Conservation (phyloP, 2,797 vertebrate genomes). For the Aulostomus chinensis region DNA sequence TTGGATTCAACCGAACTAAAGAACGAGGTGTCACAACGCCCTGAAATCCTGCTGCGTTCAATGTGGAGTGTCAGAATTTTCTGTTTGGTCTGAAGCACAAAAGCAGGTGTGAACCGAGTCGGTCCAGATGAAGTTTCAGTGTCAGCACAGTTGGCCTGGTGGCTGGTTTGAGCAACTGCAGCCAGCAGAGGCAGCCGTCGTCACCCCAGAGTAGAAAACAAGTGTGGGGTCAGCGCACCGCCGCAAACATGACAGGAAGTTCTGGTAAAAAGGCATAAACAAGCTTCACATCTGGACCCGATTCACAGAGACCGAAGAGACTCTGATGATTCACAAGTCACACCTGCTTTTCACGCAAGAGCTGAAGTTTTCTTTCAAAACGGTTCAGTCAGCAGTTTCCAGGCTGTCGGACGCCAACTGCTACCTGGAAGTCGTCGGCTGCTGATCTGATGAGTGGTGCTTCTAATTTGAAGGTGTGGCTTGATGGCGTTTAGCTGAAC, state of each 20-base stretch:
- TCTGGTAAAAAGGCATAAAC: conserved; percentile 59
- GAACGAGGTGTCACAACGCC: no score
- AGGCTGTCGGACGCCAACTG: conserved; percentile 13
- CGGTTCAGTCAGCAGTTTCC: conserved; percentile 24
- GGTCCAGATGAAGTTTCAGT: no score
- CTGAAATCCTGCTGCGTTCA: no score
- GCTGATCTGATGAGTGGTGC: background rate
- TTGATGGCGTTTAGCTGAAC: conserved; percentile 15
- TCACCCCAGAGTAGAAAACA: no score
- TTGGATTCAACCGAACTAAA: no score
- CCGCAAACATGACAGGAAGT: conserved; percentile 20
- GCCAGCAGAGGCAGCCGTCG: no score
- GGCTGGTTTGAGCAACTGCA: no score
- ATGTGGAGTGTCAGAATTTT: no score
- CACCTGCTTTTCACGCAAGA: conserved; percentile 47
- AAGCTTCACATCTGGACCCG: conserved; percentile 78
- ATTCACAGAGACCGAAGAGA: conserved; percentile 49
- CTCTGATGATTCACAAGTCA: conserved; percentile 24
- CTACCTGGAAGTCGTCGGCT: conserved; percentile 46
- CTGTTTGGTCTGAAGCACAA: no score
- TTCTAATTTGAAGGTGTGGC: background rate
- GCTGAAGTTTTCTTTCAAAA: conserved; percentile 1
- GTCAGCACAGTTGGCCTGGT: no score
- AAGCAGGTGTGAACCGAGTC: no score
- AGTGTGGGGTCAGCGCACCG: background rate